Percentiles rank a stretch among this genome's conserved stretches.
phyloP scores from a whole-genome alignment of 2,888 invertebrate genomes.

The Polydrusus cervinus region DNA sequence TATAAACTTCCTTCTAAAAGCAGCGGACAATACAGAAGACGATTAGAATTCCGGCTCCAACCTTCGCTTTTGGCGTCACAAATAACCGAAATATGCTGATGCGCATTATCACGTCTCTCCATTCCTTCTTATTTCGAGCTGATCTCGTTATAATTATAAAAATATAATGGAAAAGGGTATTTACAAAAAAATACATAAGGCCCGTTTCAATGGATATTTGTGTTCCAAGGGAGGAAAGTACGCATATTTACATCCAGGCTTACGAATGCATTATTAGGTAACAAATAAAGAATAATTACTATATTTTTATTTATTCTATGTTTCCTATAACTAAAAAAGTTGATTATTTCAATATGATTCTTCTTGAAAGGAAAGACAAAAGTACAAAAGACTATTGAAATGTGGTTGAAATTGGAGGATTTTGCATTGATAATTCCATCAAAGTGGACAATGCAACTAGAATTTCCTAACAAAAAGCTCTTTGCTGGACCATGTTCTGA shows the following conservation, averaged over 20 bases:
- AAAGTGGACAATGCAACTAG: too few relatives aligned
- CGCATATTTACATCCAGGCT: not conserved
- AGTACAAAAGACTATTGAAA: too few relatives aligned
- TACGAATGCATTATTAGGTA: too few relatives aligned
- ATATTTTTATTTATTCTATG: too few relatives aligned
- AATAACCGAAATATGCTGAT: constrained; percentile 53
- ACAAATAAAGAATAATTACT: too few relatives aligned
- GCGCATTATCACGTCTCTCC: constrained; percentile 49
- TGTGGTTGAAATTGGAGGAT: too few relatives aligned
- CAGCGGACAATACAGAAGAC: constrained; percentile 47
- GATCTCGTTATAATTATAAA: constrained; percentile 37
- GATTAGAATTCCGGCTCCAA: constrained; percentile 50
- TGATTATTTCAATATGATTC: too few relatives aligned
- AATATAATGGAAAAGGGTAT: constrained; percentile 8
- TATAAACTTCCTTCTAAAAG: constrained; percentile 47
- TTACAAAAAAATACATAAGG: not conserved
- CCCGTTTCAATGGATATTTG: not conserved
- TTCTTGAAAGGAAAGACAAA: too few relatives aligned
- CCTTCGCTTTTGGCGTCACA: constrained; percentile 47
- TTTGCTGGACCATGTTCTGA: too few relatives aligned
- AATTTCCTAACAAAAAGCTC: too few relatives aligned
- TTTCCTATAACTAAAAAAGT: too few relatives aligned
- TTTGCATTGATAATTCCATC: too few relatives aligned
- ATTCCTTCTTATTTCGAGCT: constrained; percentile 41
- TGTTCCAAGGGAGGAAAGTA: not conserved